These are phyloP conservation scores for Upupa epops DNA, from an alignment of 2,113 vertebrate species.

Conservation along the genomic window DNA sequence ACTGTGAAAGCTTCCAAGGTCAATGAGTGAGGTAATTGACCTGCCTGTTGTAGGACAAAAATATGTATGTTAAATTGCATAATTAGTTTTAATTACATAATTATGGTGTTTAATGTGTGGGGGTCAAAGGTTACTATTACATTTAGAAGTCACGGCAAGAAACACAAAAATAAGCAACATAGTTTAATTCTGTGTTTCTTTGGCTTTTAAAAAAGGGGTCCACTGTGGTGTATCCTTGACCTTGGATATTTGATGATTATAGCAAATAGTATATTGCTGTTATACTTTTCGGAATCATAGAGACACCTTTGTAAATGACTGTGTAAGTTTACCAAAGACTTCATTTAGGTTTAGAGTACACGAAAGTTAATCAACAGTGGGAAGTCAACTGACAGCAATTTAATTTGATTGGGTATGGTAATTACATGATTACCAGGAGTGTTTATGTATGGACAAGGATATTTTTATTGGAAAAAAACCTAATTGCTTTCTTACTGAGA, in stretches of 20 bases:
- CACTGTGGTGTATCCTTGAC: constrained; percentile 81
- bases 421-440: constrained; percentile 88
- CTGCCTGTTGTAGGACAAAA: constrained; percentile 80
- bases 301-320: constrained; percentile 81
- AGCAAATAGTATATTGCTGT: constrained; percentile 64
- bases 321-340: constrained; percentile 80
- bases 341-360: constrained; percentile 77
- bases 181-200: constrained; percentile 69
- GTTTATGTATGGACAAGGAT: constrained; percentile 82
- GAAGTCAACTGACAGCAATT: constrained; percentile 79
- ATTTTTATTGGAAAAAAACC: constrained; percentile 84
- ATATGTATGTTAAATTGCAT: constrained; percentile 89
- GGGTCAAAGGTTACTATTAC: constrained; percentile 89
- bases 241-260: constrained; percentile 78
- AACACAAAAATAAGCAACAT: constrained; percentile 69
- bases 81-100: constrained; percentile 98
- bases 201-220: constrained; percentile 60
- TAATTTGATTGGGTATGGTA: constrained; percentile 85
- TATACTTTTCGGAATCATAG: constrained; percentile 74
- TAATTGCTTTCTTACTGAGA: constrained; percentile 86
- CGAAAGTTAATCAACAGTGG: constrained; percentile 75
- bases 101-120: constrained; percentile 88
- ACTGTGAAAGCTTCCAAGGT: constrained; percentile 88
- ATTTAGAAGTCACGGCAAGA: constrained; percentile 77
- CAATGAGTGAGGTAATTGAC: constrained; percentile 89